A percentile compares a stretch with the other conserved stretches of the same genome.
Conservation (phyloP, 2,888 invertebrate species). For the Mamestra brassicae region DNA sequence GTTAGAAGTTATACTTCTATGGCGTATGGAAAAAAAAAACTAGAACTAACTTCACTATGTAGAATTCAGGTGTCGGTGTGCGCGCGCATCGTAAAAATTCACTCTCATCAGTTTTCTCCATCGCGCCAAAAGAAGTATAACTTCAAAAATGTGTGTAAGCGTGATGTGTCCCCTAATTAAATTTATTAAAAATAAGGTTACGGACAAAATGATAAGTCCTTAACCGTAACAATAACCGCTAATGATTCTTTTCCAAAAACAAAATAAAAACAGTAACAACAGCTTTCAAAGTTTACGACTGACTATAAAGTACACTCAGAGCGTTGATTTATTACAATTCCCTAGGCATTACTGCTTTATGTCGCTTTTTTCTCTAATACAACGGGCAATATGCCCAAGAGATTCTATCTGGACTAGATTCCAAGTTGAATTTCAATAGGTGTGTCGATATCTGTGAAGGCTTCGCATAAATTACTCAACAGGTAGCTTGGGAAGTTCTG, state of each 20-base stretch:
- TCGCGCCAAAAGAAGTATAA: too few species aligned
- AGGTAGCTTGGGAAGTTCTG: conserved; percentile 49
- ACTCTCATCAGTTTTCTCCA: too few species aligned
- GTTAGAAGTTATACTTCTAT: too few species aligned
- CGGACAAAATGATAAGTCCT: not conserved
- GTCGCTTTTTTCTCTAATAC: conserved; percentile 53
- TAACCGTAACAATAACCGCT: conserved; percentile 53
- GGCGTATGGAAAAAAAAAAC: too few species aligned
- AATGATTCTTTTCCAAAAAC: conserved; percentile 56
- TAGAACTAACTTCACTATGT: too few species aligned
- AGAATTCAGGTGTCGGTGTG: too few species aligned
- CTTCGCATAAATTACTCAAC: conserved; percentile 63
- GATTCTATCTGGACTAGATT: conserved; percentile 49
- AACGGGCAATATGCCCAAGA: conserved; percentile 47
- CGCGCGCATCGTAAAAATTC: too few species aligned
- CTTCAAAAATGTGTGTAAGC: too few species aligned
- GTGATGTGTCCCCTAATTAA: too few species aligned
- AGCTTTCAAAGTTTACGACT: conserved; percentile 74
- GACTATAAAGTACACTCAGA: conserved; percentile 68
- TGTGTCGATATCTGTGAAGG: conserved; percentile 34
- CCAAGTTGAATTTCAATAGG: conserved; percentile 52
- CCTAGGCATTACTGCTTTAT: conserved; percentile 64
- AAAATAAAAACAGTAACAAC: conserved; percentile 67
- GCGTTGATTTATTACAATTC: conserved; percentile 69
- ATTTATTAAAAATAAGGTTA: too few species aligned